Conservation (phyloP, 2,888 invertebrate genomes). For the Caenorhabditis doughertyi region DNA sequence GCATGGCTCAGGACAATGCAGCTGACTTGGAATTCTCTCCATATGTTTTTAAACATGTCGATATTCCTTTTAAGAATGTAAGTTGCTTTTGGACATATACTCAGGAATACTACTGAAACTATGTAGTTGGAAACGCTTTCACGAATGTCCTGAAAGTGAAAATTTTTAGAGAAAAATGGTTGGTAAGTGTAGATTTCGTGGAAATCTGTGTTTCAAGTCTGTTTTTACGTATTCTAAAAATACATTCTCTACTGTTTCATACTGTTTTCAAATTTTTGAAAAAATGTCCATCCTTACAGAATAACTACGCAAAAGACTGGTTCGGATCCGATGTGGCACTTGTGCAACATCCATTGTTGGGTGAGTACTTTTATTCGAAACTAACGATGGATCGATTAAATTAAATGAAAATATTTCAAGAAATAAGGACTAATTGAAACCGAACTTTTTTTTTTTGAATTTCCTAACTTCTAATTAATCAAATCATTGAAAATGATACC, state of each 20-base stretch:
- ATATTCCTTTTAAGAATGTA: slow-evolving; percentile 77
- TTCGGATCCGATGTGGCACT: slow-evolving; percentile 75
- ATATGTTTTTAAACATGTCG: slow-evolving; percentile 73
- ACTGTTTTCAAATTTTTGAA: background rate
- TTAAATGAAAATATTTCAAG: too few species aligned
- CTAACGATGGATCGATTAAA: too few species aligned
- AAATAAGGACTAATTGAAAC: too few species aligned
- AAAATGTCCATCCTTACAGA: slow-evolving; percentile 55
- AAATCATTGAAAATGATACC: too few species aligned
- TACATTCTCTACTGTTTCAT: too few species aligned
- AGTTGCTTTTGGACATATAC: slow-evolving; percentile 15
- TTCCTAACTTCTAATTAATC: background rate
- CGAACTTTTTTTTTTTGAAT: background rate
- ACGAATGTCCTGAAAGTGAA: background rate
- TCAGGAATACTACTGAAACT: too few species aligned
- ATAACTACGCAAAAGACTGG: slow-evolving; percentile 76
- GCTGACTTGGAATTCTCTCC: slow-evolving; percentile 77
- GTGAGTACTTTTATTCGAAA: slow-evolving; percentile 35
- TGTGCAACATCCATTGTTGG: slow-evolving; percentile 72
- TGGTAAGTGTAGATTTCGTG: too few species aligned
- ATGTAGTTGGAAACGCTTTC: background rate
- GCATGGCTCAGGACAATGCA: slow-evolving; percentile 70
- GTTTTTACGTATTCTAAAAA: too few species aligned
- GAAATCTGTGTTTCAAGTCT: too few species aligned
- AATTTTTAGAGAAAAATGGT: too few species aligned